Evolutionary conservation across 2,113 vertebrate genomes (phyloP).

Genomic region (Dendropsophus ebraccatus): DNA sequence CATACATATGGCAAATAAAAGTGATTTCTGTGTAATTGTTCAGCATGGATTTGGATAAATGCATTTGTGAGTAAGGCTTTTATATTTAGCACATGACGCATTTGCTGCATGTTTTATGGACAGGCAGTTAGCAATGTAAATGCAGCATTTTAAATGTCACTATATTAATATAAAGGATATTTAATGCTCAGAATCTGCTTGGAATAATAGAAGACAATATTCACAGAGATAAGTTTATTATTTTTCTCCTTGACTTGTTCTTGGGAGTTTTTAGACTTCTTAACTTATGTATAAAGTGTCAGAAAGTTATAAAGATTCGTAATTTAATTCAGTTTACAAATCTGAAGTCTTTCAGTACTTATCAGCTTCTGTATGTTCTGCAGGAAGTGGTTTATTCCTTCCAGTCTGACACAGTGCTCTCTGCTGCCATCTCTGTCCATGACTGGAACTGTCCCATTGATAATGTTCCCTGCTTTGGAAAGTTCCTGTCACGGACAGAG

Average conservation of each 20-base stretch:
- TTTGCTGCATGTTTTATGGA: neutral
- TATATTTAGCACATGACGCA: neutral
- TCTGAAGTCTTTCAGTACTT: too few relatives aligned
- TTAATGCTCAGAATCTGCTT: neutral
- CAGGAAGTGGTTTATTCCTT: too few relatives aligned
- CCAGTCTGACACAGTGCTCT: too few relatives aligned
- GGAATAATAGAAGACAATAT: neutral
- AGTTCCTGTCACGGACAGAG: too few relatives aligned
- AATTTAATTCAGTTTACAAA: too few relatives aligned
- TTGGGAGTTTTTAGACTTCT: neutral
- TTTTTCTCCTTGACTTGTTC: neutral
- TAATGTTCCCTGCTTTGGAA: too few relatives aligned
- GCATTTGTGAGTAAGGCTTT: neutral
- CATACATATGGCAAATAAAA: neutral
- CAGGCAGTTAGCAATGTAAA: neutral
- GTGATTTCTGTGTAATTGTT: neutral
- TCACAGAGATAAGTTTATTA: neutral
- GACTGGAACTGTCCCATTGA: too few relatives aligned
- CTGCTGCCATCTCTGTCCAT: too few relatives aligned
- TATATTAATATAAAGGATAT: neutral
- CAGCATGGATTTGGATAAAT: neutral
- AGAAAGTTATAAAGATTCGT: too few relatives aligned
- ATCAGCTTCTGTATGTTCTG: too few relatives aligned
- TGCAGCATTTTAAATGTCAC: neutral
- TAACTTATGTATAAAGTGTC: neutral